Evolutionary conservation across 1,140 invertebrate species (phyloP), one percentile per base, ranked within the genome.

Genomic region (Cydia amplana): DNA sequence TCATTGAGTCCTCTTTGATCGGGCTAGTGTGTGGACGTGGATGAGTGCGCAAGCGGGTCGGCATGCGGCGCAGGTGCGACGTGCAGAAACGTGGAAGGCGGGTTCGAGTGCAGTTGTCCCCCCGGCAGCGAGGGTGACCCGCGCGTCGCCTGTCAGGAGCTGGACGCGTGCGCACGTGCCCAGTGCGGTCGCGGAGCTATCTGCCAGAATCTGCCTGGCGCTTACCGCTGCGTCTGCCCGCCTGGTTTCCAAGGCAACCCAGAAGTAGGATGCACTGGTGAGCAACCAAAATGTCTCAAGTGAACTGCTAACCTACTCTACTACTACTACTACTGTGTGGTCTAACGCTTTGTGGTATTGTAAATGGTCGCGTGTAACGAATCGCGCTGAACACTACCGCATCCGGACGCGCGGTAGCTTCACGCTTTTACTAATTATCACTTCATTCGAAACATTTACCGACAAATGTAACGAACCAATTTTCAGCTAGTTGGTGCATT

Each of bases 81-180:
- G 73, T 98, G 97, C 92, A 94, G 95, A 12, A 98, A 98, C 91
- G 87, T 96, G 18, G 94, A 95, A 25, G 97, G 97, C 74, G 95
- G 95, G 51, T 95, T 96, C 92, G 94, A 95, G 82, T 98, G 98
- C 93, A 95, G 96, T 80, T 99, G 98, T 90, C 96, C 96, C 36
- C 88, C 94, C 55, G 98, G 97, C 67, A 97, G 94, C 87, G 94
- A 95, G 28, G 97, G 97, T 25, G 96, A 97, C 83, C 94, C 95
- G 43, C 93, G 94, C 74, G 91, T 93, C 12, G 92, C 91, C n/a
- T 96, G 96, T 73, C 97, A 96, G 81, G 81, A 97, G 85, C 92
- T 96, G 65, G 95, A 98, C 89, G 97, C 97, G 92, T 98, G 97
- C 88, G 93, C 95, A 76, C 94, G 95, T 77, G 93, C 93, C 36